phyloP scores from a whole-genome alignment of 2,888 invertebrate genomes.

The Cyaniris semiargus region DNA sequence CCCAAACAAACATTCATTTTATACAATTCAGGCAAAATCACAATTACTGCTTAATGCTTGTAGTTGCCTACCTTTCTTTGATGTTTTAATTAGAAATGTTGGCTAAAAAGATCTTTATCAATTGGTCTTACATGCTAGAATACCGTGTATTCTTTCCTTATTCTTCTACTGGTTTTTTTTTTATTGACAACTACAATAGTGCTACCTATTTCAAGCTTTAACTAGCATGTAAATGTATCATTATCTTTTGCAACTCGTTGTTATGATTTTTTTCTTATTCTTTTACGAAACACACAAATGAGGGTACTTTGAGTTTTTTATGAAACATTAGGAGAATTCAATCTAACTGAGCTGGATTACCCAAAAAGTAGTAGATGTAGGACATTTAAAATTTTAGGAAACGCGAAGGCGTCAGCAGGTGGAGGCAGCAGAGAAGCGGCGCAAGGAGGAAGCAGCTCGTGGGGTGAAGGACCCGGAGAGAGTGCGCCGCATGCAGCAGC shows the following conservation, averaged over 20 bases:
- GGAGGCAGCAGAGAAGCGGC: constrained; percentile 85
- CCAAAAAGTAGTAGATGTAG: too few species aligned
- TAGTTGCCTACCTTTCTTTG: background rate
- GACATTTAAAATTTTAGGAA: constrained; percentile 67
- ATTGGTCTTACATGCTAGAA: background rate
- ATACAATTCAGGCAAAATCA: background rate
- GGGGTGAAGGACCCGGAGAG: constrained; percentile 84
- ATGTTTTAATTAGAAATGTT: background rate
- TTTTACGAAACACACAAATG: background rate
- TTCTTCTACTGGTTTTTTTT: background rate
- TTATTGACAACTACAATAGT: background rate
- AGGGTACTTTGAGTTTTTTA: background rate
- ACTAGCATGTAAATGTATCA: background rate
- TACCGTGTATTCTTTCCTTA: background rate
- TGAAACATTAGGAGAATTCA: too few species aligned
- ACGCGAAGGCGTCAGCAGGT: constrained; percentile 82
- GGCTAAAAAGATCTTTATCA: background rate
- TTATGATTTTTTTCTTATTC: background rate
- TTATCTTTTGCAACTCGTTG: background rate
- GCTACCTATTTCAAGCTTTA: background rate
- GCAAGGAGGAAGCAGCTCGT: constrained; percentile 79
- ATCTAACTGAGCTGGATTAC: too few species aligned
- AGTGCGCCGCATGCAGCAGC: constrained; percentile 80
- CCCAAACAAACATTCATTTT: background rate
- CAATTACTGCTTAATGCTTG: background rate